Base-by-base conservation (phyloP, 2,888 invertebrate species). In the Callinectes sapidus region DNA sequence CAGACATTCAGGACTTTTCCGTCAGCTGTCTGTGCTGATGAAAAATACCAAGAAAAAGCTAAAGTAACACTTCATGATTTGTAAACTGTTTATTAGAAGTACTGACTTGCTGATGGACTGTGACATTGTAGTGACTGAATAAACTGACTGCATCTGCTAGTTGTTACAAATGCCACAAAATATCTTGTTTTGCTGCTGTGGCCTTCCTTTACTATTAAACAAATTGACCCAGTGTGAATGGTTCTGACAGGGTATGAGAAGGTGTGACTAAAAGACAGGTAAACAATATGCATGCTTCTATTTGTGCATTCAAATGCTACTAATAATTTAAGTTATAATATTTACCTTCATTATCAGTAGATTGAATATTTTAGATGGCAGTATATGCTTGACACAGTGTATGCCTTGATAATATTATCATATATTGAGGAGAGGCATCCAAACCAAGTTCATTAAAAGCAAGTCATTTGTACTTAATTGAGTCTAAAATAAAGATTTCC, bases 21-120 rank as follows among this genome's bases (percentile, higher is more conserved):
- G 90, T 71, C 94, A 94, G 66, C 88, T 94, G 18, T 93, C 94
- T 23, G 92, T 92, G 28, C 66, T 94, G 42, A 93, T 94, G 90
- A 87, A 91, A 90, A 81, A 81, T 32, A 93, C 66, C 54, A 91
- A 91, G 91, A 94, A 93, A 90, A 93, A 91, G 28, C 48, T 92
- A 8, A 92, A 92, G 35, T 92, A 85, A 71, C 85, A 16, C 66
- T 3, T 89, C 28, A 71, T 89, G 71, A 18, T 28, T 23, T 91
- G 91, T 91, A 87, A 61, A 91, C 86, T 91, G 86, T 87, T 16
- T 54, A 87, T 6, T 87, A 77, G 48, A 88, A 89, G 13, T 89
- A 81, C 8, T 66, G 89, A 89, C 77, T 39, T n/a, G n/a, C 14
- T 71, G n/a, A n/a, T 48, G 48, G 42, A 35, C 42, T 54, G 48